phyloP scores from a whole-genome alignment of 2,797 vertebrate genomes.

The Limnodromus scolopaceus region DNA sequence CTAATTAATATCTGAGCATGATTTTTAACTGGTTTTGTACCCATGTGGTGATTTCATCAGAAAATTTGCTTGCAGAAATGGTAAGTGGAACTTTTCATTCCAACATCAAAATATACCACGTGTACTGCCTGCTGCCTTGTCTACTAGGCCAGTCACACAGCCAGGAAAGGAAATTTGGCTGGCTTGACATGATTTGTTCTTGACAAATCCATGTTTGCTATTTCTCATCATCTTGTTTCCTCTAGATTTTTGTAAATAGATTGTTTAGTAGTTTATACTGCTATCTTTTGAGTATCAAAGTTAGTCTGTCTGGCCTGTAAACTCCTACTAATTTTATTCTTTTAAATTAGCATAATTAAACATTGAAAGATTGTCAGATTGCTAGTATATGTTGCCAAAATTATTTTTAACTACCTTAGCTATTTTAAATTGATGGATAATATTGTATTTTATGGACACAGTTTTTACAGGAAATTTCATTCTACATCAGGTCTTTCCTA shows the following conservation, averaged over 20 bases:
- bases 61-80: neutral
- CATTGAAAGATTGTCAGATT: neutral
- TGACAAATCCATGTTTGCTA: neutral
- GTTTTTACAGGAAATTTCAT: slow-evolving; percentile 18
- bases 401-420: neutral
- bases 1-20: neutral
- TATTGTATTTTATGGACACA: neutral
- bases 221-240: neutral
- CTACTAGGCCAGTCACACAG: neutral
- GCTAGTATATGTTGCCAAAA: neutral
- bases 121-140: neutral
- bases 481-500: neutral
- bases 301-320: neutral
- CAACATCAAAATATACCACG: neutral
- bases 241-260: neutral
- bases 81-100: neutral
- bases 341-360: neutral
- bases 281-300: neutral
- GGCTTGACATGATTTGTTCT: neutral
- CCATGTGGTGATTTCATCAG: neutral
- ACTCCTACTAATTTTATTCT: neutral
- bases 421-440: neutral
- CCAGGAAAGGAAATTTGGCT: neutral
- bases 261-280: neutral
- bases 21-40: neutral